A percentile compares a stretch with the other conserved stretches of the same genome.
These are phyloP conservation scores for Andrena hattorfiana DNA, from an alignment of 2,888 invertebrate genomes.

Conservation along the genomic window DNA sequence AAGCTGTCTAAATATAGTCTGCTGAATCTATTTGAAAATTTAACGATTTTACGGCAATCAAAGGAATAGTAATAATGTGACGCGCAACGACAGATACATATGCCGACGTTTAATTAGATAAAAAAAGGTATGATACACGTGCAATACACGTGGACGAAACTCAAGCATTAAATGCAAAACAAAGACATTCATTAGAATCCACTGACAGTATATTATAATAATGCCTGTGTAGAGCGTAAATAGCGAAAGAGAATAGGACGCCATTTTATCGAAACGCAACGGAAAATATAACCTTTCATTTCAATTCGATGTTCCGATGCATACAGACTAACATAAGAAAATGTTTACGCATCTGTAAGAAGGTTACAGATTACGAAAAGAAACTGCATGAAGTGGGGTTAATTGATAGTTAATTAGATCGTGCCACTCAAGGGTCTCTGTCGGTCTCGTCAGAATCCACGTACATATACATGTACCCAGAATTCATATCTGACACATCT, in stretches of 20 bases:
- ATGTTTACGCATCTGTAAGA: neutral
- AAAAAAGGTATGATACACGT: neutral
- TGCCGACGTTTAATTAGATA: neutral
- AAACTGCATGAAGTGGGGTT: neutral
- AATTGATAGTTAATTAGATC: neutral
- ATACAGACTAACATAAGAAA: neutral
- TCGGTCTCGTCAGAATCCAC: slow-evolving; percentile 38
- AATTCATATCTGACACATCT: slow-evolving; percentile 5
- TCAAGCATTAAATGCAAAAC: neutral
- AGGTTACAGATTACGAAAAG: neutral
- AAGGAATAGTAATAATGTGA: slow-evolving; percentile 27
- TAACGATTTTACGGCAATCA: slow-evolving; percentile 28
- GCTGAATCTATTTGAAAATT: slow-evolving; percentile 41
- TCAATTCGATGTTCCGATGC: neutral
- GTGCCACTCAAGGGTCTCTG: slow-evolving; percentile 9
- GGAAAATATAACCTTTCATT: slow-evolving; percentile 41
- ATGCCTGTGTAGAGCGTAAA: neutral
- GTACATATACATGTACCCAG: slow-evolving; percentile 29
- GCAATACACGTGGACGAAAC: neutral
- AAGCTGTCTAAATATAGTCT: neutral
- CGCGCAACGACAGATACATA: neutral
- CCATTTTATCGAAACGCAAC: slow-evolving; percentile 28
- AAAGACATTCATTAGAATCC: slow-evolving; percentile 29
- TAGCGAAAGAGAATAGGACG: slow-evolving; percentile 7
- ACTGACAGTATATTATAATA: slow-evolving; percentile 6